Percentiles rank a stretch among this genome's conserved stretches.
Conservation (phyloP, 2,113 vertebrate species). For the Clarias batrachus region DNA sequence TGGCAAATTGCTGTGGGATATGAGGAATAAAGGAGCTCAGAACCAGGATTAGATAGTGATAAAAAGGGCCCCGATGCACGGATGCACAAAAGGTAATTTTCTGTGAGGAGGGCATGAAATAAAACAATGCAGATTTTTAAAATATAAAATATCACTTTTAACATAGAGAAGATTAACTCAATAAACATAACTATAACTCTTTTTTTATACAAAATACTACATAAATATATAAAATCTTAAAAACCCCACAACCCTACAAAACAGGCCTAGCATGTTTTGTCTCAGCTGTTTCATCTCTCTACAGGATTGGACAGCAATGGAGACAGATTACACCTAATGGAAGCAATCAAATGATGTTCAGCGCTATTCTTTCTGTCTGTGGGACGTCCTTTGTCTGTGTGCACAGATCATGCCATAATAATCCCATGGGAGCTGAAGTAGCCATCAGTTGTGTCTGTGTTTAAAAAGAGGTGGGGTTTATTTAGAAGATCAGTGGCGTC, state of each 20-base stretch:
- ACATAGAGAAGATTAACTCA: background rate
- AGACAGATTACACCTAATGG: background rate
- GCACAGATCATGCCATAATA: background rate
- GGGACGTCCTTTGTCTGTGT: constrained; percentile 23
- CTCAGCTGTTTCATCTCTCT: constrained; percentile 5
- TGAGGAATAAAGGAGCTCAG: background rate
- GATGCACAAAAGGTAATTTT: background rate
- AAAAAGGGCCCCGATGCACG: background rate
- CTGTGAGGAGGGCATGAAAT: background rate
- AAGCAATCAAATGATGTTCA: background rate
- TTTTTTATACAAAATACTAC: background rate
- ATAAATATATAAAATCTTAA: background rate
- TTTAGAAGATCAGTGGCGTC: background rate
- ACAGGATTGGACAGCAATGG: background rate
- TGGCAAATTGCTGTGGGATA: background rate
- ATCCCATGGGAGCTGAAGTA: background rate
- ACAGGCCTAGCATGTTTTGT: background rate
- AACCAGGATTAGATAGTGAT: background rate
- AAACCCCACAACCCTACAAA: background rate
- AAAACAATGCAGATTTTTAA: background rate
- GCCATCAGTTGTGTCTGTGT: background rate
- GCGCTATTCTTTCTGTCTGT: background rate
- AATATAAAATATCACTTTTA: background rate
- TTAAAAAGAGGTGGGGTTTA: background rate
- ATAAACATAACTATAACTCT: background rate